Conservation (phyloP, 2,797 vertebrate genomes). For the Stomatorhinus walkeri region DNA sequence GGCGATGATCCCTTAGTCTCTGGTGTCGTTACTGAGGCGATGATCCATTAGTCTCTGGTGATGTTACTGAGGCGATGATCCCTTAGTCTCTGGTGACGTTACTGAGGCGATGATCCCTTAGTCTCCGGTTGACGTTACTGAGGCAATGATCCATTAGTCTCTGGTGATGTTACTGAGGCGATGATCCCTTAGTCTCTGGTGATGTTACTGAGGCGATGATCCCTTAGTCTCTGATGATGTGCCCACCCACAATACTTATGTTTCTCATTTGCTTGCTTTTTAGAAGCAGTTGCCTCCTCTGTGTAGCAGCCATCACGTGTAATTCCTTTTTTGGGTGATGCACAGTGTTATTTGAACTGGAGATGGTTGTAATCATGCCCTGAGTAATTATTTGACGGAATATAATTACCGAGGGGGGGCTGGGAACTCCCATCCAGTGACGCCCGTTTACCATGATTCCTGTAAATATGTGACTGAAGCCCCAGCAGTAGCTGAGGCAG, state of each 20-base stretch:
- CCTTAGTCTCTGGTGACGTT: no score
- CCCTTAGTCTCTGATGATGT: background rate
- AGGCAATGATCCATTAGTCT: background rate
- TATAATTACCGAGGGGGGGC: conserved; percentile 20
- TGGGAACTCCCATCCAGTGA: background rate
- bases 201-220: background rate
- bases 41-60: background rate
- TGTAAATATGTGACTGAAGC: background rate
- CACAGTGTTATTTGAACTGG: background rate
- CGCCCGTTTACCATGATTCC: background rate
- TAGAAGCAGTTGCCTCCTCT: background rate
- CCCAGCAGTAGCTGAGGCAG: conserved; percentile 17
- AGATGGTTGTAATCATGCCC: conserved; percentile 15
- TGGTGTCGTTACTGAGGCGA: background rate
- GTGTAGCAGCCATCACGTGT: background rate
- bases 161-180: background rate
- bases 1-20: background rate
- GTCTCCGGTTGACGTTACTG: no score
- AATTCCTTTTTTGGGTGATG: conserved; percentile 2
- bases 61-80: background rate
- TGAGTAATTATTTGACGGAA: conserved; percentile 12
- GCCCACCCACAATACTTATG: background rate
- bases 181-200: background rate
- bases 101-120: background rate
- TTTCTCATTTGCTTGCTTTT: background rate